phyloP scores from a whole-genome alignment of 2,888 invertebrate genomes.

The Chrysolina americana region DNA sequence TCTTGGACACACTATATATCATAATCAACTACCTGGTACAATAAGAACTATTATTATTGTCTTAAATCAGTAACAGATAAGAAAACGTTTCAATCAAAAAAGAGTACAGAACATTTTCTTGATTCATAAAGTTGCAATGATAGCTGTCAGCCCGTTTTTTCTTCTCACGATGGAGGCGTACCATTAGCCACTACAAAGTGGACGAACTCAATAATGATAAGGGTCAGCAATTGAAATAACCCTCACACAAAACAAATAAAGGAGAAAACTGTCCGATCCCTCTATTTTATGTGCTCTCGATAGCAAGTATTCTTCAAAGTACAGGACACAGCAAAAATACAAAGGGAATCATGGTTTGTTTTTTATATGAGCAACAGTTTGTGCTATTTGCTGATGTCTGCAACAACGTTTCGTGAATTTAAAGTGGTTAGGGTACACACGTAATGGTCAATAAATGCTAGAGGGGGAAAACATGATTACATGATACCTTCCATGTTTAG shows the following conservation, averaged over 20 bases:
- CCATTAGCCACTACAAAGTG: constrained; percentile 42
- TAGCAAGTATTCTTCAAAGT: constrained; percentile 48
- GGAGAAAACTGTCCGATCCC: constrained; percentile 52
- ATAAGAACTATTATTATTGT: too few relatives aligned
- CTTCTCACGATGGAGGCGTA: not conserved
- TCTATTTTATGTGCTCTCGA: constrained; percentile 55
- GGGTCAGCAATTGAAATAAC: constrained; percentile 65
- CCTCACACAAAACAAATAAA: constrained; percentile 60
- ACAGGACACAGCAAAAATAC: constrained; percentile 52
- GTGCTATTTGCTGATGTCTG: constrained; percentile 47
- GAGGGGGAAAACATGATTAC: constrained; percentile 23
- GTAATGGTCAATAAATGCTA: constrained; percentile 35
- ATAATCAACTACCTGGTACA: too few relatives aligned
- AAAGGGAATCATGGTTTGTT: constrained; percentile 49
- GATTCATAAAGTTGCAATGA: too few relatives aligned
- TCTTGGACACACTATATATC: too few relatives aligned
- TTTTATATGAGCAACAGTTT: constrained; percentile 51
- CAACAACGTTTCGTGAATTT: constrained; percentile 44
- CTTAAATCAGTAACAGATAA: too few relatives aligned
- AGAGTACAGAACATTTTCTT: too few relatives aligned
- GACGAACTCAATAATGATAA: constrained; percentile 65
- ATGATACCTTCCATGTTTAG: constrained; percentile 26
- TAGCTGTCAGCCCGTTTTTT: too few relatives aligned
- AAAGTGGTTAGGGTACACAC: constrained; percentile 35
- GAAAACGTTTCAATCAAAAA: too few relatives aligned